Percentiles rank a stretch among this genome's conserved stretches.
These are phyloP conservation scores for Agrilus biguttatus DNA, from an alignment of 2,888 invertebrate genomes.

Conservation along the genomic window DNA sequence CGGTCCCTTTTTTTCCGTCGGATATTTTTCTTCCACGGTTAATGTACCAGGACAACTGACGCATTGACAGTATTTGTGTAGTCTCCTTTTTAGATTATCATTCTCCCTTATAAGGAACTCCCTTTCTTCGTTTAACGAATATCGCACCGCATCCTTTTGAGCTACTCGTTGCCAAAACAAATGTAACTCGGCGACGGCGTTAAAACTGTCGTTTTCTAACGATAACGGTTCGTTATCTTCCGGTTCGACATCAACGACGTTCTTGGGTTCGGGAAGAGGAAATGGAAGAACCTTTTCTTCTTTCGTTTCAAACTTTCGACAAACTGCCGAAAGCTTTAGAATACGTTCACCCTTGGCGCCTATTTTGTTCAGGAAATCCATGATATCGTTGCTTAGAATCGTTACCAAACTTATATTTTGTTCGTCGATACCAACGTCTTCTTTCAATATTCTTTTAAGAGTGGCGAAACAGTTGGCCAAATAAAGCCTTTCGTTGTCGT, in stretches of 20 bases:
- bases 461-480: slow-evolving; percentile 18
- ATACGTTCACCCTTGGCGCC: slow-evolving; percentile 43
- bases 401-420: slow-evolving; percentile 44
- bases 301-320: slow-evolving; percentile 50
- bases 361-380: slow-evolving; percentile 39
- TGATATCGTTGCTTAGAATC: slow-evolving; percentile 43
- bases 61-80: slow-evolving; percentile 20
- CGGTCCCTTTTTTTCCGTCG: neutral
- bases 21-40: neutral
- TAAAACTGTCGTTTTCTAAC: slow-evolving; percentile 5
- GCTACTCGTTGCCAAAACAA: slow-evolving; percentile 25
- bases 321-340: slow-evolving; percentile 45
- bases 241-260: neutral
- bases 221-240: neutral
- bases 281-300: slow-evolving; percentile 37
- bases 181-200: slow-evolving; percentile 11
- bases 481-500: slow-evolving; percentile 24
- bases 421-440: slow-evolving; percentile 34
- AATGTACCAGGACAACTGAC: slow-evolving; percentile 9
- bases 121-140: slow-evolving; percentile 22
- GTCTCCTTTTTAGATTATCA: slow-evolving; percentile 14
- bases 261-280: slow-evolving; percentile 5
- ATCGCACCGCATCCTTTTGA: slow-evolving; percentile 19
- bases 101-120: slow-evolving; percentile 22
- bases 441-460: slow-evolving; percentile 39